phyloP scores from a whole-genome alignment of 2,797 vertebrate species.

The Acipenser transmontanus region DNA sequence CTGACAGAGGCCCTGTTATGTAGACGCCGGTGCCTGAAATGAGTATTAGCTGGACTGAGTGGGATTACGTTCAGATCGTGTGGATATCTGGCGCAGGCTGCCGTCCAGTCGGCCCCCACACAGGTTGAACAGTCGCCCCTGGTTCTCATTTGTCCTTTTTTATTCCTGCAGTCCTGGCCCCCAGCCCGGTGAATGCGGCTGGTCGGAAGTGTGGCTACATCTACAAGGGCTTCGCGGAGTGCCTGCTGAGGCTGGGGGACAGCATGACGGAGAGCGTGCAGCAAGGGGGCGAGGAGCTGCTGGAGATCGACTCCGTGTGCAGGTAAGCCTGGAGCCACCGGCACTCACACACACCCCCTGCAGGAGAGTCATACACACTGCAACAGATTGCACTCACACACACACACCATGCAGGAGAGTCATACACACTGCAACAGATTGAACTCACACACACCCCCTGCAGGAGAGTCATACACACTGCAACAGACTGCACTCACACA shows the following conservation, averaged over 20 bases:
- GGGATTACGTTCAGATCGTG: no score
- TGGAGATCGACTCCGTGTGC: constrained; percentile 87
- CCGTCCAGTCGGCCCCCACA: no score
- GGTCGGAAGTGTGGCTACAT: constrained; percentile 76
- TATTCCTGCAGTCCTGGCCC: constrained; percentile 52
- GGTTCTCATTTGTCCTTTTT: constrained; percentile 26
- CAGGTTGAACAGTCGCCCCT: no score
- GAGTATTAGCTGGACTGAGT: no score
- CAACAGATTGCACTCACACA: background rate
- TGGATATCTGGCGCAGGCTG: no score
- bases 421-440: background rate
- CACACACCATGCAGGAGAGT: background rate
- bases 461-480: background rate
- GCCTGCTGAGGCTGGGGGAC: constrained; percentile 85
- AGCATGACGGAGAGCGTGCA: constrained; percentile 68
- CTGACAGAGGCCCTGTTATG: no score
- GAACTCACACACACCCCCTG: constrained; percentile 1
- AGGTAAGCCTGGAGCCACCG: constrained; percentile 53
- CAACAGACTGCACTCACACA: constrained; percentile 7
- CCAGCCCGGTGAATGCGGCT: constrained; percentile 47
- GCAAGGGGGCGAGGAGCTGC: constrained; percentile 55
- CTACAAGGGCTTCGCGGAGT: constrained; percentile 88
- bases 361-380: background rate
- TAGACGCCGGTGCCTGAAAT: no score
- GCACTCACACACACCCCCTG: background rate